Conservation (phyloP, 2,113 vertebrate genomes). For the Argyrosomus japonicus region DNA sequence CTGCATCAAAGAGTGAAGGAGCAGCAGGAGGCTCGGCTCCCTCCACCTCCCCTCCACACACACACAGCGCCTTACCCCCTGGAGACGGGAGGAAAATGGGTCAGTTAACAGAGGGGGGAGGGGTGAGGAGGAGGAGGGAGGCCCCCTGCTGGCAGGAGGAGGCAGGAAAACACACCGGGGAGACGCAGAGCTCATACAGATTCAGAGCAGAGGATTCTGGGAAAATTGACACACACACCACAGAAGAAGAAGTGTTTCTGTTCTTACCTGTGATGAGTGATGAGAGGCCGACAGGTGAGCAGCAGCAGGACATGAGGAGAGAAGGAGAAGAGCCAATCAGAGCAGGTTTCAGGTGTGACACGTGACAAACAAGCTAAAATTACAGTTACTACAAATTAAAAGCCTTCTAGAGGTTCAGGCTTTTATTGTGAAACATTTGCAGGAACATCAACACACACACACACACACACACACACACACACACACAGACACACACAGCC, state of each 20-base stretch:
- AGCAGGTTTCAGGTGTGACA: too few relatives aligned
- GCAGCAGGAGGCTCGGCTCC: constrained; percentile 24
- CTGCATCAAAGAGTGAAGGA: constrained; percentile 55
- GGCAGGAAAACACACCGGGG: neutral
- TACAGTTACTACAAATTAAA: too few relatives aligned
- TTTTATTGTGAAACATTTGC: too few relatives aligned
- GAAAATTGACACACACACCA: neutral
- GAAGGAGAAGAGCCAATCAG: too few relatives aligned
- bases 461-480: neutral
- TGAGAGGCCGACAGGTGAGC: too few relatives aligned
- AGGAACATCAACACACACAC: neutral
- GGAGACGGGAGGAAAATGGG: constrained; percentile 75
- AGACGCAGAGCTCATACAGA: neutral
- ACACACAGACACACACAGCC: neutral
- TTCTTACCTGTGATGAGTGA: too few relatives aligned
- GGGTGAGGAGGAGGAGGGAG: neutral
- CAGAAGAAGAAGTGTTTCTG: neutral
- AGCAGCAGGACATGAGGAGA: too few relatives aligned
- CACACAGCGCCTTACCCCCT: constrained; percentile 41
- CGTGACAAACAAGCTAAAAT: too few relatives aligned
- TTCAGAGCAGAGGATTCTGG: constrained; percentile 16
- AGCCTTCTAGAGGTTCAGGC: too few relatives aligned
- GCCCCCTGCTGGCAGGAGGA: constrained; percentile 54
- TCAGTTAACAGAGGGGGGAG: constrained; percentile 68
- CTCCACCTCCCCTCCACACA: neutral